Base-by-base conservation (phyloP, 2,888 invertebrate species). In the Schrankia costaestrigalis region DNA sequence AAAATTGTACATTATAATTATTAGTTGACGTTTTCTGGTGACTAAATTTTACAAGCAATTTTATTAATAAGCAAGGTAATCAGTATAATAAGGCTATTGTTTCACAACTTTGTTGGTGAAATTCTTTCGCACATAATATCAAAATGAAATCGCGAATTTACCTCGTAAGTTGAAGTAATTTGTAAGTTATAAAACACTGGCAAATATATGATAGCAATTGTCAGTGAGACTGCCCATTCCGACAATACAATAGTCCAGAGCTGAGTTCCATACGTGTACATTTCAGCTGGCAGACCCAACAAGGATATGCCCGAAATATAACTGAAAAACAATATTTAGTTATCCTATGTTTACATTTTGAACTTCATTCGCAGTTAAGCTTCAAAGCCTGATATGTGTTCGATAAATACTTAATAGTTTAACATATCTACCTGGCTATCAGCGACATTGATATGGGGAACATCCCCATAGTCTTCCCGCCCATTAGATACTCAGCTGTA, bases 361-460 rank as follows among this genome's bases (percentile, higher is more conserved):
- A n/a, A n/a, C n/a, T n/a, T n/a, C n/a, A n/a, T n/a, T n/a, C n/a
- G n/a, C n/a, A n/a, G n/a, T n/a, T n/a, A n/a, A n/a, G n/a, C n/a
- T n/a, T n/a, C n/a, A n/a, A n/a, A n/a, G n/a, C n/a, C n/a, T n/a
- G n/a, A n/a, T n/a, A n/a, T n/a, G n/a, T n/a, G n/a, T n/a, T n/a
- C n/a, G n/a, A n/a, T n/a, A n/a, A n/a, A n/a, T n/a, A n/a, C n/a
- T n/a, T n/a, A 13, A 13, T 19, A 11, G 19, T 10, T 8, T 11
- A 25, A 35, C 10, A 19, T 31, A 37, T 31, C 10, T 89, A 93
- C 93, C 93, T 93, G 58, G 93, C 93, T 50, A 94, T 92, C 38
- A 94, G 77, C 8, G 93, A 93, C 92, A 93, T 93, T 31, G 93
- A 93, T 63, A 94, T 93, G 0, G 93, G 93, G 55, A 93, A 91